phyloP scores from a whole-genome alignment of 2,888 invertebrate genomes.

The Xestobium rufovillosum region DNA sequence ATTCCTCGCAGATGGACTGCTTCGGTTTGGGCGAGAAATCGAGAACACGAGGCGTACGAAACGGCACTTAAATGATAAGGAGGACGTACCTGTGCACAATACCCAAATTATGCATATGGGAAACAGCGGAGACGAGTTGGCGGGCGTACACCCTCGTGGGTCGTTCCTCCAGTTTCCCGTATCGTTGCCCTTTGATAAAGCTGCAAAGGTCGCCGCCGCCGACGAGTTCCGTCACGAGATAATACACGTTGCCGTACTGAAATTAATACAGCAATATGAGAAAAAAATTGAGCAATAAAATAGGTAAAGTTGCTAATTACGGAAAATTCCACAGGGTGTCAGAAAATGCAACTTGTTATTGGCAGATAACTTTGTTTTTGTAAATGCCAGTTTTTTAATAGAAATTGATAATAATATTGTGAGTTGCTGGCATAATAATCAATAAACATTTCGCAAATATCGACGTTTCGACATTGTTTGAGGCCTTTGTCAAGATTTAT shows the following conservation, averaged over 20 bases:
- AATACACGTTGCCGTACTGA: slow-evolving; percentile 62
- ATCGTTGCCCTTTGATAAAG: slow-evolving; percentile 53
- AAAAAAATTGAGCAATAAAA: neutral
- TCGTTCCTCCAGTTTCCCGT: slow-evolving; percentile 50
- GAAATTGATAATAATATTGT: too few species aligned
- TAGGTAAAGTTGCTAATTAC: neutral
- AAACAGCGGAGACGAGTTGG: slow-evolving; percentile 60
- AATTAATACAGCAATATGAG: slow-evolving; percentile 9
- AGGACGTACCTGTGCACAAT: slow-evolving; percentile 62
- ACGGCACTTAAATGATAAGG: too few species aligned
- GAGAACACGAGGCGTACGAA: too few species aligned
- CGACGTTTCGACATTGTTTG: too few species aligned
- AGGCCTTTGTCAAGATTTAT: too few species aligned
- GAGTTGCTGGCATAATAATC: too few species aligned
- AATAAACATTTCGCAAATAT: too few species aligned
- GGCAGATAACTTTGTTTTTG: too few species aligned
- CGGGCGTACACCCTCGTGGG: slow-evolving; percentile 51
- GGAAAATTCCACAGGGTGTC: neutral
- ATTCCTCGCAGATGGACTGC: too few species aligned
- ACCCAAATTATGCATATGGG: slow-evolving; percentile 59
- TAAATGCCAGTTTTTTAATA: too few species aligned
- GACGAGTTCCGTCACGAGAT: slow-evolving; percentile 66
- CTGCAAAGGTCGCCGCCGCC: slow-evolving; percentile 64
- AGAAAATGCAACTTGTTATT: too few species aligned
- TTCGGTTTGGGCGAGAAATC: too few species aligned